Percentiles rank a stretch among this genome's conserved stretches.
Evolutionary conservation across 2,888 invertebrate species (phyloP).

Genomic region (Anagyrus pseudococci): DNA sequence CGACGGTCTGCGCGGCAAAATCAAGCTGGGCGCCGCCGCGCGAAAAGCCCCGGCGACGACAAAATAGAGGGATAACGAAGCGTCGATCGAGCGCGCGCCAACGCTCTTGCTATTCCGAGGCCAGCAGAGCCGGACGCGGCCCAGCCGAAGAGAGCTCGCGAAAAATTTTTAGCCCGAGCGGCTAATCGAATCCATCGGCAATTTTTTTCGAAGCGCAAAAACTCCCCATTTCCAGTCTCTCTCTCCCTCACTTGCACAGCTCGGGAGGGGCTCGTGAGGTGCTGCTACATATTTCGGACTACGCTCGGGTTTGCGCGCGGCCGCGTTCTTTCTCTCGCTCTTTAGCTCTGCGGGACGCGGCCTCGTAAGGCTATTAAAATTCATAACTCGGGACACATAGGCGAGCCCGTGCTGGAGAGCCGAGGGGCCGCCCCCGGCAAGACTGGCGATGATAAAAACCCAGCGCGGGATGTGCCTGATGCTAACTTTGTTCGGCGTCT

Average conservation of each 20-base stretch:
- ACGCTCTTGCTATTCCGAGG: background rate
- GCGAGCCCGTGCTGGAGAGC: too few species aligned
- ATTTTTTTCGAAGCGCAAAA: slow-evolving; percentile 57
- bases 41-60: too few species aligned
- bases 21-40: too few species aligned
- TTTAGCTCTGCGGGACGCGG: slow-evolving; percentile 38
- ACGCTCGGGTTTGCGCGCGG: background rate
- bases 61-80: background rate
- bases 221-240: slow-evolving; percentile 54
- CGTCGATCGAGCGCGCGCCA: slow-evolving; percentile 1
- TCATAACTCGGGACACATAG: slow-evolving; percentile 62
- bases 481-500: background rate
- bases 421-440: too few species aligned
- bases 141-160: slow-evolving; percentile 24
- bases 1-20: too few species aligned
- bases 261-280: too few species aligned
- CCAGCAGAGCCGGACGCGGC: too few species aligned
- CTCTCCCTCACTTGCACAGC: background rate
- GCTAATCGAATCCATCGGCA: slow-evolving; percentile 61
- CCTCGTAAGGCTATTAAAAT: slow-evolving; percentile 61
- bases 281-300: background rate
- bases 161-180: slow-evolving; percentile 50
- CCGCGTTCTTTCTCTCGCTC: background rate
- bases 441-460: too few species aligned
- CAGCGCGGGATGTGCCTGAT: background rate